Base-by-base conservation (phyloP, 2,797 vertebrate genomes). In the Graptemys geographica region DNA sequence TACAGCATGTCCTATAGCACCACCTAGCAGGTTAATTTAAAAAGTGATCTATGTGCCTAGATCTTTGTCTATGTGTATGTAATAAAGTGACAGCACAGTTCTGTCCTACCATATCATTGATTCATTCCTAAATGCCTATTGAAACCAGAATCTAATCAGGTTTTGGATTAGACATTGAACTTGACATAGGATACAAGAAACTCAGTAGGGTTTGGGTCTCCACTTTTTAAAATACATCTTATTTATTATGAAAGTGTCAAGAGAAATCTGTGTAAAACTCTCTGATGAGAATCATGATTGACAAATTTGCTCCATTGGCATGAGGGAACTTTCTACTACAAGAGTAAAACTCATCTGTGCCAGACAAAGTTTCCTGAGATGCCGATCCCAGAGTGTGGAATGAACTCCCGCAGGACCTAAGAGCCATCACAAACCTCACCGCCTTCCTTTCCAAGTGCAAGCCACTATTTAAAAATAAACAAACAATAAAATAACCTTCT, bases 11-110 rank as follows among this genome's bases (percentile, higher is more conserved):
- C 96, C 96, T 97, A 16, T 2, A 97, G 97, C 96, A 96, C 97
- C 97, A 97, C 84, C 97, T 98, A 98, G 97, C 96, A 90, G 97
- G 88, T 95, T 97, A 94, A 97, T 95, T 93, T 94, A 90, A 91
- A 93, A 93, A 96, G 83, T 37, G 49, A 83, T 79, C 59, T 72
- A 3, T n/a, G 53, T 31, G 9, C 57, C 55, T 83, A 28, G 13
- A 53, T 92, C 47, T 72, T 52, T 3, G 19, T 41, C 81, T 62
- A 11, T 11, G 82, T 4, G 10, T 33, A 27, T 3, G 23, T 31
- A 89, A 23, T 2, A 53, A 13, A 81, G 79, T 8, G 0, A 87
- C 6, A 8, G 10, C 4, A n/a, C 3, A 9, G 13, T 31, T 89
- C 2, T 3, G 33, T 18, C 15, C 28, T 69, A 23, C 56, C 87